phyloP scores from a whole-genome alignment of 2,113 vertebrate species.

The Dunckerocampus dactyliophorus region DNA sequence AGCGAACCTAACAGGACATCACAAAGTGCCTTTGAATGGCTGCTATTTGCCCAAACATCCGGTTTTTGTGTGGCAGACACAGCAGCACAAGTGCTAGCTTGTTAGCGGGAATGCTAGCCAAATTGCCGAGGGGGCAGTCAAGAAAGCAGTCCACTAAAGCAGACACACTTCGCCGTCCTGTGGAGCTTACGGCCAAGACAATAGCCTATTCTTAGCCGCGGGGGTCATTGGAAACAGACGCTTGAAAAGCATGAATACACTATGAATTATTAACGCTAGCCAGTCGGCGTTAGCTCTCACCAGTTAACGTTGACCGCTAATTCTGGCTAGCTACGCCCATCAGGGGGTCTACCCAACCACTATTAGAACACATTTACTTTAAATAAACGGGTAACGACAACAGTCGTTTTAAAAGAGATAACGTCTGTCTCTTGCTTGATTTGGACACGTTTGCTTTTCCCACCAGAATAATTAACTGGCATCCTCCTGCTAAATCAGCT shows the following conservation, averaged over 20 bases:
- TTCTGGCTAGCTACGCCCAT: slow-evolving; percentile 20
- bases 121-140: slow-evolving; percentile 26
- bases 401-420: not conserved
- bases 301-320: too few relatives aligned
- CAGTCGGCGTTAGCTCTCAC: slow-evolving; percentile 32
- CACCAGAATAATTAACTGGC: slow-evolving; percentile 35
- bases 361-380: slow-evolving; percentile 13
- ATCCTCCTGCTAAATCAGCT: slow-evolving; percentile 42
- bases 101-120: slow-evolving; percentile 58
- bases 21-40: slow-evolving; percentile 2
- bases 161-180: not conserved
- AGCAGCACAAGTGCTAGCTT: slow-evolving; percentile 47
- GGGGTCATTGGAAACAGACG: not conserved
- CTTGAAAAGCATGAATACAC: slow-evolving; percentile 17
- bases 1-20: not conserved
- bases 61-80: slow-evolving; percentile 59
- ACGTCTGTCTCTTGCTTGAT: slow-evolving; percentile 23
- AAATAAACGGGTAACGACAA: not conserved
- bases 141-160: not conserved
- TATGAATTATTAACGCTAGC: slow-evolving; percentile 12
- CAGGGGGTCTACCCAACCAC: slow-evolving; percentile 35
- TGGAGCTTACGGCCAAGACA: not conserved
- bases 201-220: not conserved
- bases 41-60: slow-evolving; percentile 61
- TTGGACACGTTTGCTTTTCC: slow-evolving; percentile 35